Percentiles rank a stretch among this genome's conserved stretches.
Conservation (phyloP, 2,797 vertebrate species). For the Melanotaenia parkinsoni region DNA sequence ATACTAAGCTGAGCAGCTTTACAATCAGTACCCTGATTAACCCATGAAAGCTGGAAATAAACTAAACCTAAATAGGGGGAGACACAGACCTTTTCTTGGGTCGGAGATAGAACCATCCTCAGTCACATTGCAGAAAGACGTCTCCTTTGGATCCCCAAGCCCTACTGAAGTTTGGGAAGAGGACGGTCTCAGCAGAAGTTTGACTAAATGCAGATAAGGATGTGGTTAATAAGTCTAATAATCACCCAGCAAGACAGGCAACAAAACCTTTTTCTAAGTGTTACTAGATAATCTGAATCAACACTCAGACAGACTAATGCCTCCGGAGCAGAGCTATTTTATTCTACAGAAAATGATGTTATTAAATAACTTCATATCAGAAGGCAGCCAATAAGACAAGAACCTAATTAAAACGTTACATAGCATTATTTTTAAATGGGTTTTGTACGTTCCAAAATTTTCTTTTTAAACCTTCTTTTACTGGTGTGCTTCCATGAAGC, state of each 20-base stretch:
- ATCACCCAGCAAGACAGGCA: conserved; percentile 5
- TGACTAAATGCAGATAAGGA: conserved; percentile 70
- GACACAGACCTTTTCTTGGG: conserved; percentile 84
- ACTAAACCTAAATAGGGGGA: not conserved
- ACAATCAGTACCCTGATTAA: conserved; percentile 10
- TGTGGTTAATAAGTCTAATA: conserved; percentile 16
- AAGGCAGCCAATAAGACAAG: conserved; percentile 5
- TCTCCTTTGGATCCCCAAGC: conserved; percentile 84
- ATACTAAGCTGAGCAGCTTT: conserved; percentile 26
- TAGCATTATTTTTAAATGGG: not conserved
- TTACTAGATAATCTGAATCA: conserved; percentile 18
- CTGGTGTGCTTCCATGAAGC: not conserved
- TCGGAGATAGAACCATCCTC: conserved; percentile 81
- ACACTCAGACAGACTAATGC: conserved; percentile 1
- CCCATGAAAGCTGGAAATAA: conserved; percentile 13
- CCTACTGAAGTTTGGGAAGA: conserved; percentile 80
- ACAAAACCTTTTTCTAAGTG: conserved; percentile 4
- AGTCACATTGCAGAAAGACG: conserved; percentile 85
- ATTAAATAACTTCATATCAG: conserved; percentile 20
- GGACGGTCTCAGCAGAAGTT: conserved; percentile 81
- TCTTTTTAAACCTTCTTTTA: not conserved
- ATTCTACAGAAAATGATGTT: not conserved
- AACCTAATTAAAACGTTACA: not conserved
- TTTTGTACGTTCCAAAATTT: not conserved
- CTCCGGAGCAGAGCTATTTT: not conserved